A percentile compares a stretch with the other conserved stretches of the same genome.
phyloP scores from a whole-genome alignment of 2,113 vertebrate species.

The Takifugu flavidus region DNA sequence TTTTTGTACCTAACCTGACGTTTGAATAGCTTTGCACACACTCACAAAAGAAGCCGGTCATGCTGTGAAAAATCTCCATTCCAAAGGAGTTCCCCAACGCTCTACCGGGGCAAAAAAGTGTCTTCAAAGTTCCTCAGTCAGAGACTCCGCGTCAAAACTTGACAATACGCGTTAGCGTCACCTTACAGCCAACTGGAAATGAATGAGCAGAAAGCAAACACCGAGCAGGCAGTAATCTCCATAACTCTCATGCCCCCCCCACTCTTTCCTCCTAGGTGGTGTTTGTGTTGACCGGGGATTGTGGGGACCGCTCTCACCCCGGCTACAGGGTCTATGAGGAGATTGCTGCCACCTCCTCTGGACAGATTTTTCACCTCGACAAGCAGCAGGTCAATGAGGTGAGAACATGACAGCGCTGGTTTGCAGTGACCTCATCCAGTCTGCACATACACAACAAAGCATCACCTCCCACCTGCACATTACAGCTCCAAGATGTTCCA shows the following conservation, averaged over 20 bases:
- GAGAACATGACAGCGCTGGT: slow-evolving; percentile 34
- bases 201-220: slow-evolving; percentile 26
- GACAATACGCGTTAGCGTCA: slow-evolving; percentile 42
- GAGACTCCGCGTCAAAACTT: slow-evolving; percentile 10
- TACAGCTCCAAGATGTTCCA: too few species aligned
- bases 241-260: slow-evolving; percentile 23
- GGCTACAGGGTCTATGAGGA: slow-evolving; percentile 90
- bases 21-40: slow-evolving; percentile 17
- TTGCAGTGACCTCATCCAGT: background rate
- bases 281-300: slow-evolving; percentile 93
- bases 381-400: slow-evolving; percentile 95
- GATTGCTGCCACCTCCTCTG: slow-evolving; percentile 87
- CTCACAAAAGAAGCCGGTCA: slow-evolving; percentile 12
- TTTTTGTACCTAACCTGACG: background rate
- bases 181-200: slow-evolving; percentile 23
- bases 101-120: background rate
- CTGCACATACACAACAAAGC: background rate
- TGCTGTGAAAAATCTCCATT: slow-evolving; percentile 39
- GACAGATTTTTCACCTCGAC: slow-evolving; percentile 94
- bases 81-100: slow-evolving; percentile 14
- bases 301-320: slow-evolving; percentile 88
- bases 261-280: slow-evolving; percentile 78
- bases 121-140: slow-evolving; percentile 15
- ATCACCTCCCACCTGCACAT: too few species aligned
- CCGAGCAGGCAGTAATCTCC: slow-evolving; percentile 26